Evolutionary conservation across 2,113 vertebrate species (phyloP).

Genomic region (Myotis davidii): DNA sequence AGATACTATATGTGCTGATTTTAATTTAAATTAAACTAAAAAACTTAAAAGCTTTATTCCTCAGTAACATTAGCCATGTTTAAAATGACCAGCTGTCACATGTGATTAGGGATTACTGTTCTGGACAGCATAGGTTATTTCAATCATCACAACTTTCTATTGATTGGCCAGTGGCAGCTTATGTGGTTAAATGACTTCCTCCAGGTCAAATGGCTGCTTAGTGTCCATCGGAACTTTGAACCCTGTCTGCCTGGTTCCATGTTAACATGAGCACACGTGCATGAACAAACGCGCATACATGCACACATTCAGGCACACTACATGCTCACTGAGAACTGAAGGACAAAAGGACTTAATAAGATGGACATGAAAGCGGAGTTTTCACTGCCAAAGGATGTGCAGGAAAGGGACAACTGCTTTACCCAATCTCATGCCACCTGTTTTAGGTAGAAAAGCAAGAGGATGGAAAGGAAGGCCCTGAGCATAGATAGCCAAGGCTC

Average conservation of each 20-base stretch:
- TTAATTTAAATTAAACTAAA: neutral
- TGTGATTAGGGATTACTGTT: neutral
- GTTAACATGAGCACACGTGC: neutral
- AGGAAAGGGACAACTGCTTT: neutral
- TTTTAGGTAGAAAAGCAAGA: neutral
- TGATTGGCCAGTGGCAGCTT: neutral
- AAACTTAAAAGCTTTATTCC: neutral
- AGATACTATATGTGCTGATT: neutral
- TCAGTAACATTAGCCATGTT: neutral
- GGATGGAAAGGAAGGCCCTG: neutral
- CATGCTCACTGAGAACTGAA: neutral
- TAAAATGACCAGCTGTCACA: neutral
- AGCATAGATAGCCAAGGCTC: neutral
- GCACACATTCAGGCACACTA: neutral
- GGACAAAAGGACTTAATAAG: neutral
- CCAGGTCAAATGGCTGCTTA: neutral
- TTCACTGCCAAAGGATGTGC: neutral
- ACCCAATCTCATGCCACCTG: neutral
- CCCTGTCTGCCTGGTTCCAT: neutral
- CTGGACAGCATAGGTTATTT: neutral
- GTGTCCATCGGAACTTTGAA: neutral
- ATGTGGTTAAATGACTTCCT: neutral
- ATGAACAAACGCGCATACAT: neutral
- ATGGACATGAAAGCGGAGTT: neutral
- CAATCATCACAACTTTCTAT: neutral